phyloP scores from a whole-genome alignment of 92 coral and sea anemone genomes.

The Diadumene lineata region DNA sequence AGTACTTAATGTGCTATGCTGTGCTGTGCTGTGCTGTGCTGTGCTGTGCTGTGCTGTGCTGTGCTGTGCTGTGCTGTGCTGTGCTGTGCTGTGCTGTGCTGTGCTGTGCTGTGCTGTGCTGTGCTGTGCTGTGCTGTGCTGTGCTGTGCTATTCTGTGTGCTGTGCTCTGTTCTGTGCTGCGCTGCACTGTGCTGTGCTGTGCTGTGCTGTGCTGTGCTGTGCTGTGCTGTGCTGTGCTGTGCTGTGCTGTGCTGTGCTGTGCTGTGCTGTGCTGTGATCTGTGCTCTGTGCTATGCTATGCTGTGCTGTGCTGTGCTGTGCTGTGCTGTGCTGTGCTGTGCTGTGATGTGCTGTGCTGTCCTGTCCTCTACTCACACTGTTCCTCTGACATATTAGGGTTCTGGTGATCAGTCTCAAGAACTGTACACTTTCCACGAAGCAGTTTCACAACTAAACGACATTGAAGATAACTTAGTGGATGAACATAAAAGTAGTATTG shows the following conservation, averaged over 20 bases:
- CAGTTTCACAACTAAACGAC: constrained; percentile 92
- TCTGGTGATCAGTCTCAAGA: constrained; percentile 96
- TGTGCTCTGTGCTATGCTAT: background rate
- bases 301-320: background rate
- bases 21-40: background rate
- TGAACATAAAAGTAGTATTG: constrained; percentile 87
- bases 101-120: no score
- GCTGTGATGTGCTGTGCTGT: background rate
- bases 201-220: background rate
- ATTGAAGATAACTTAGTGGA: constrained; percentile 93
- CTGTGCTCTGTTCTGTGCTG: background rate
- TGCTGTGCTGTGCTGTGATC: no score
- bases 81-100: no score
- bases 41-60: no score
- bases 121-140: no score
- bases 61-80: no score
- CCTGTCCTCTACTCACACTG: background rate
- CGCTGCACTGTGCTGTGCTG: background rate
- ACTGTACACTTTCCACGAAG: constrained; percentile 94
- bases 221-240: background rate
- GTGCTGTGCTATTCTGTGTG: background rate
- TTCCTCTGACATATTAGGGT: constrained; percentile 45
- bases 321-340: background rate
- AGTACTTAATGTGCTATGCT: constrained; percentile 16
- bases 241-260: no score